A percentile compares a stretch with the other conserved stretches of the same genome.
Conservation (phyloP, 2,797 vertebrate genomes). For the Micropoecilia bifurca region DNA sequence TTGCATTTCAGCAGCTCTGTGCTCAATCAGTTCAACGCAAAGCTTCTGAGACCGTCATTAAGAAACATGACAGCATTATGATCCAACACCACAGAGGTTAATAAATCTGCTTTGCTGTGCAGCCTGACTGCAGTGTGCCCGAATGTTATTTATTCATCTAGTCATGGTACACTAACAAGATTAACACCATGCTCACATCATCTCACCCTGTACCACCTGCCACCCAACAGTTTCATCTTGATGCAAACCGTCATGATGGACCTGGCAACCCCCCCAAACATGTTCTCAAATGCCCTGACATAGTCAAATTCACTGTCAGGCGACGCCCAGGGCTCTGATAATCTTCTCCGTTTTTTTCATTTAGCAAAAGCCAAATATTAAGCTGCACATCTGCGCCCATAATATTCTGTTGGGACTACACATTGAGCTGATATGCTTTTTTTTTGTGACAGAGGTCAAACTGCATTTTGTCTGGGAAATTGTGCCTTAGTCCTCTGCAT, state of each 20-base stretch:
- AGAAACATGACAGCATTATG: conserved; percentile 30
- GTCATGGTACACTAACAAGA: conserved; percentile 56
- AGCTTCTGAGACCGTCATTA: conserved; percentile 18
- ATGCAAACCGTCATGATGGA: conserved; percentile 40
- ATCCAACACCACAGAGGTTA: conserved; percentile 35
- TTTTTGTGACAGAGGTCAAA: conserved; percentile 2
- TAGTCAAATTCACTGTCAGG: neutral
- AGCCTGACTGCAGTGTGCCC: conserved; percentile 27
- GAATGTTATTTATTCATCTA: conserved; percentile 52
- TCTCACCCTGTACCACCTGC: conserved; percentile 44
- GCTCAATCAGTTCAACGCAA: conserved; percentile 16
- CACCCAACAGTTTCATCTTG: conserved; percentile 44
- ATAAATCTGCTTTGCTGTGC: conserved; percentile 30
- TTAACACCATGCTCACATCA: conserved; percentile 58
- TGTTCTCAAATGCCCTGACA: conserved; percentile 37
- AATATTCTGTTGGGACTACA: neutral
- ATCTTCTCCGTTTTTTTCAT: conserved; percentile 18
- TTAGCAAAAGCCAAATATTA: conserved; percentile 9
- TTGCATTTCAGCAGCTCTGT: neutral
- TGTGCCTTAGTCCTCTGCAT: conserved; percentile 17
- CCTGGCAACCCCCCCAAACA: conserved; percentile 36
- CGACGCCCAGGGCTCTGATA: conserved; percentile 6
- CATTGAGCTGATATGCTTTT: neutral
- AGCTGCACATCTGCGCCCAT: conserved; percentile 16
- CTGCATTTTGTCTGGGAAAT: conserved; percentile 11